phyloP scores from a whole-genome alignment of 2,113 vertebrate species.

The Nymphicus hollandicus region DNA sequence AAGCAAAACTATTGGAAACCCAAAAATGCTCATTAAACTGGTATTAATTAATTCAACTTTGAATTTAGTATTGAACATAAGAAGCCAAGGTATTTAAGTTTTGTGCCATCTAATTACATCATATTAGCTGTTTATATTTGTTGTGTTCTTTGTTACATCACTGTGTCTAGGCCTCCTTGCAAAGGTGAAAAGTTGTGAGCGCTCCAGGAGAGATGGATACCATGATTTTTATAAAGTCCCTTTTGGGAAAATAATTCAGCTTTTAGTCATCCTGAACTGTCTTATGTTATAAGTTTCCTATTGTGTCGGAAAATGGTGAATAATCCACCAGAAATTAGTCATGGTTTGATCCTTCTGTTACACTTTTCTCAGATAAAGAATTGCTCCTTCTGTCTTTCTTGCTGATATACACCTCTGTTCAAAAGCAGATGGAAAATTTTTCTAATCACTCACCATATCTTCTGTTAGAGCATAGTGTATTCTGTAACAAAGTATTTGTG shows the following conservation, averaged over 20 bases:
- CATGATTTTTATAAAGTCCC: rapidly evolving
- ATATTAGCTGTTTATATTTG: neutral
- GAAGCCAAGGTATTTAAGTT: neutral
- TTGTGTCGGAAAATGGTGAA: neutral
- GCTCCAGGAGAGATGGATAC: neutral
- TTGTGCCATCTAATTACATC: neutral
- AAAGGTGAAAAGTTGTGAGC: neutral
- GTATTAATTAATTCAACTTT: neutral
- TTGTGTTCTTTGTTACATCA: neutral
- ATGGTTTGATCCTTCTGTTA: neutral
- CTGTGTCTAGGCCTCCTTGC: neutral
- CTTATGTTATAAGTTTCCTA: neutral
- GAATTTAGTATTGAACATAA: neutral
- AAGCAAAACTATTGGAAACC: neutral
- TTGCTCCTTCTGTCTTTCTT: neutral
- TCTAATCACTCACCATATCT: neutral
- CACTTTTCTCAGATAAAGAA: neutral
- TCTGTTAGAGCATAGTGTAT: neutral
- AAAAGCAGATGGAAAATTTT: neutral
- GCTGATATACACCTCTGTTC: neutral
- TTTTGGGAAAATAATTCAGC: neutral
- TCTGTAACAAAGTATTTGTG: neutral
- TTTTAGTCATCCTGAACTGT: neutral
- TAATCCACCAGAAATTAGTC: neutral
- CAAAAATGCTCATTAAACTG: neutral